Conservation (phyloP, 1,140 invertebrate species). For the Babylonia areolata region DNA sequence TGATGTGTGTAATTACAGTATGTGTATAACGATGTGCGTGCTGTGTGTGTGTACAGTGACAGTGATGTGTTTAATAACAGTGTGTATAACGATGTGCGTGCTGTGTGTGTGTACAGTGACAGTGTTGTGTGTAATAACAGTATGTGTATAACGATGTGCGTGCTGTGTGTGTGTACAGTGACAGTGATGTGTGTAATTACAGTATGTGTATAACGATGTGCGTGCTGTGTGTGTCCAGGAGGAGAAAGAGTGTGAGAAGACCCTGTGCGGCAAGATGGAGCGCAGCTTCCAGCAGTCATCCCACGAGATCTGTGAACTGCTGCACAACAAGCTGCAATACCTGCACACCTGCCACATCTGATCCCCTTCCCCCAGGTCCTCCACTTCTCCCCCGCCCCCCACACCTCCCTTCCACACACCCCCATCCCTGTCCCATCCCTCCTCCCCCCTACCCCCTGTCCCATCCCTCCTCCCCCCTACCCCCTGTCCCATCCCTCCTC, state of each 20-base stretch:
- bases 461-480: neutral
- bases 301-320: slow-evolving; percentile 67
- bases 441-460: neutral
- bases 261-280: slow-evolving; percentile 69
- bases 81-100: too few species aligned
- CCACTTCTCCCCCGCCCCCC: neutral
- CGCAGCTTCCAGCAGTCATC: slow-evolving; percentile 70
- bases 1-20: too few species aligned
- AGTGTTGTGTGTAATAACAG: too few species aligned
- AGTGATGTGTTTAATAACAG: too few species aligned
- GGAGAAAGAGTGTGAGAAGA: slow-evolving; percentile 52
- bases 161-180: too few species aligned
- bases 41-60: too few species aligned
- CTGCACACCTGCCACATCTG: slow-evolving; percentile 53
- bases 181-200: too few species aligned
- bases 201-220: too few species aligned
- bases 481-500: neutral
- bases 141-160: too few species aligned
- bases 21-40: too few species aligned
- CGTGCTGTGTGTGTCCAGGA: slow-evolving; percentile 50
- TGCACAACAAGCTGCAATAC: slow-evolving; percentile 72
- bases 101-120: too few species aligned
- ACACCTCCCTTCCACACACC: neutral
- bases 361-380: neutral
- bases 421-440: neutral